Evolutionary conservation across 2,888 invertebrate species (phyloP), one percentile per base, ranked within the genome.

Genomic region (Parnassius apollo): DNA sequence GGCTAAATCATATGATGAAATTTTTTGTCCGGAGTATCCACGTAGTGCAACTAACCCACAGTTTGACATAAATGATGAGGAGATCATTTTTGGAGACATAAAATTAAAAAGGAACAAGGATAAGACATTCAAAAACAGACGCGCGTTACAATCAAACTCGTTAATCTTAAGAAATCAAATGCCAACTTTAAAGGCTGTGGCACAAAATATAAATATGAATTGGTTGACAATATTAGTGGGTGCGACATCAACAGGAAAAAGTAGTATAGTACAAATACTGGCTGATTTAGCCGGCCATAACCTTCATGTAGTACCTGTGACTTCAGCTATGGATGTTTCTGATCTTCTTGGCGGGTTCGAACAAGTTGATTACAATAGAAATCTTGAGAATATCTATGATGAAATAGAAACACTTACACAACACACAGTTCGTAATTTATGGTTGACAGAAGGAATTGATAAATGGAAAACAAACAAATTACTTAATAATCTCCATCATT

Each of bases 291-390:
- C 94, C 0, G 97, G 97, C 1, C 94, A 94, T 71, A 93, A 94
- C 64, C 90, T 98, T 53, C 93, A 94, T 71, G 94, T 96, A 0
- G 88, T 99, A 64, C 94, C 96, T 11, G 95, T 98, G 59, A 98
- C 97, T 73, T 96, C 97, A 44, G 96, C 97, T 46, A 98, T 98
- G 95, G 99, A 99, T 78, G 97, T 98, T 0, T 96, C 96, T 0
- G 98, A 99, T 81, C 94, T 99, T 59, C 92, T 99, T 1, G 99
- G 99, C 58, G 98, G 98, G 67, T 99, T 99, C 86, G 99, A 99
- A 92, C 99, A 99, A 95, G 92, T 93, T 2, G 95, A 96, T 78
- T 94, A 94, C 73, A 94, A 94, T 67, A 92, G 95, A 71, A 96
- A 96, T 78, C 89, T 97, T 53, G 96, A 96, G 73, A 94, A 94